Conservation (phyloP, 2,888 invertebrate species). For the Syritta pipiens region DNA sequence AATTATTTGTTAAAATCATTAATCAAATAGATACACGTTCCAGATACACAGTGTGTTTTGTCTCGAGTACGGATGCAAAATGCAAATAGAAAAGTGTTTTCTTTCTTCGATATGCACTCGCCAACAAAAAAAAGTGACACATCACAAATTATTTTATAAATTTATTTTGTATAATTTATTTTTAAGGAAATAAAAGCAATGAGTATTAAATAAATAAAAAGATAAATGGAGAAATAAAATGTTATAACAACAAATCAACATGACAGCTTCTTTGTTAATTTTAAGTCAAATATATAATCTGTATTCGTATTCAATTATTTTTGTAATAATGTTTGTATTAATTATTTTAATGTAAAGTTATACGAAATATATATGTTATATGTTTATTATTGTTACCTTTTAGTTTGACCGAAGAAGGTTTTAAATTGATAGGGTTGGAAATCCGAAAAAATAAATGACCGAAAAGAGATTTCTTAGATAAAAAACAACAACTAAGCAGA, state of each 20-base stretch:
- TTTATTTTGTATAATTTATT: constrained; percentile 12
- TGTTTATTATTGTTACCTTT: neutral
- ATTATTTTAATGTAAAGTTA: neutral
- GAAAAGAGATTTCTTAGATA: too few relatives aligned
- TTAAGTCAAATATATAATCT: neutral
- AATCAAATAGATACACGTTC: constrained; percentile 50
- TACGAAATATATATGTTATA: neutral
- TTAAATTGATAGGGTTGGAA: too few relatives aligned
- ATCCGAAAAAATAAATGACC: too few relatives aligned
- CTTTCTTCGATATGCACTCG: constrained; percentile 6
- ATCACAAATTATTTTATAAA: constrained; percentile 16
- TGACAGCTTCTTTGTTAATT: constrained; percentile 8
- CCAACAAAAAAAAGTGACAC: neutral
- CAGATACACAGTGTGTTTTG: too few relatives aligned
- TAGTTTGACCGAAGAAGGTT: neutral
- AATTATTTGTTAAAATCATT: constrained; percentile 26
- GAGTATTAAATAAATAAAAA: constrained; percentile 42
- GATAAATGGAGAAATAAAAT: neutral
- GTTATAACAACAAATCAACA: neutral
- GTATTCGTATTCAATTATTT: neutral
- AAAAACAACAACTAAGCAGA: too few relatives aligned
- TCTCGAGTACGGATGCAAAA: constrained; percentile 7
- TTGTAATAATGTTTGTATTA: neutral
- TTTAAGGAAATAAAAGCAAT: constrained; percentile 29
- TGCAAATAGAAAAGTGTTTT: neutral